Conservation (phyloP, 2,797 vertebrate species). For the Esox masquinongy region DNA sequence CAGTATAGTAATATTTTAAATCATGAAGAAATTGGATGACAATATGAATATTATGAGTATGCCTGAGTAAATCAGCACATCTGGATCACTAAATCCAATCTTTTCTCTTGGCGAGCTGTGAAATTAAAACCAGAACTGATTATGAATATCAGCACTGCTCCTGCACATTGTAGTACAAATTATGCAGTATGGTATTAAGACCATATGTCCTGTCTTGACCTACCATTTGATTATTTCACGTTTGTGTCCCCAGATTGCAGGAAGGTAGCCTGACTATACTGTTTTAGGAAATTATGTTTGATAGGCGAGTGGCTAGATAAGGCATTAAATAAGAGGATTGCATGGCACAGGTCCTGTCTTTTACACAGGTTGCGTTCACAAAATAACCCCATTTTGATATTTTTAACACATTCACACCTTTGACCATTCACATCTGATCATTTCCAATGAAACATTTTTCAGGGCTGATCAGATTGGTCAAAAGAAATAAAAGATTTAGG, state of each 20-base stretch:
- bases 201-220: not conserved
- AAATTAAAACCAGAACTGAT: constrained; percentile 63
- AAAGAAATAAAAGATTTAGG: no score
- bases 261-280: not conserved
- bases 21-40: constrained; percentile 27
- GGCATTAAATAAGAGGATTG: not conserved
- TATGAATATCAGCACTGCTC: constrained; percentile 40
- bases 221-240: no score
- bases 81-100: constrained; percentile 57
- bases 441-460: no score
- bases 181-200: constrained; percentile 2
- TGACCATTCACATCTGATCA: no score
- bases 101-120: constrained; percentile 66
- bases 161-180: constrained; percentile 33
- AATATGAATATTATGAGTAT: constrained; percentile 21
- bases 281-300: not conserved
- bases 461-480: no score
- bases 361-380: no score
- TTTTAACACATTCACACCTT: no score
- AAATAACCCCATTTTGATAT: no score
- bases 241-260: not conserved
- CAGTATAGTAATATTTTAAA: not conserved
- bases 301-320: not conserved
- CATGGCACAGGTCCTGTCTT: no score
- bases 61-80: constrained; percentile 57